Evolutionary conservation across 1,140 invertebrate genomes (phyloP).

Genomic region (Brachionus manjavacas): DNA sequence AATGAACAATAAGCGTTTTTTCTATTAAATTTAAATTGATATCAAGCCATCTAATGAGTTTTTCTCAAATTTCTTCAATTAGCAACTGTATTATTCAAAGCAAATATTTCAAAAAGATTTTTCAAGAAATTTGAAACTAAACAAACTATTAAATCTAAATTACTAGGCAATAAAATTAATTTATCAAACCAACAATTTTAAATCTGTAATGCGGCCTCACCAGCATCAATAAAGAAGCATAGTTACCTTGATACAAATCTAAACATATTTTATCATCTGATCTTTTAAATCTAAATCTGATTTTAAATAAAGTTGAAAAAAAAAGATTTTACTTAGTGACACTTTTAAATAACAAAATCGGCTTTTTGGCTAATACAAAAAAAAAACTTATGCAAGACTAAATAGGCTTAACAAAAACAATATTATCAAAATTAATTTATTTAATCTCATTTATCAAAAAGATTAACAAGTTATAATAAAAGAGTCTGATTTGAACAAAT

Average conservation of each 20-base stretch:
- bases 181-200: not conserved
- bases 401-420: not conserved
- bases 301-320: not conserved
- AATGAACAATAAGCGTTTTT: not conserved
- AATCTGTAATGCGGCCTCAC: not conserved
- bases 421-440: not conserved
- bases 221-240: not conserved
- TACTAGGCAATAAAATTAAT: not conserved
- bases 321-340: not conserved
- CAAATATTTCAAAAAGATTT: not conserved
- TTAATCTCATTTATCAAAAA: not conserved
- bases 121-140: not conserved
- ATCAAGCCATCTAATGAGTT: not conserved
- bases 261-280: not conserved
- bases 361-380: not conserved
- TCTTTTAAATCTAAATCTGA: not conserved
- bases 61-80: not conserved
- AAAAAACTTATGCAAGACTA: not conserved
- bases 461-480: not conserved
- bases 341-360: not conserved
- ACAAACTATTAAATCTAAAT: not conserved
- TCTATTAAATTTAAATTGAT: not conserved
- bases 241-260: not conserved
- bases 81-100: not conserved
- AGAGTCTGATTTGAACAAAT: not conserved